phyloP scores from a whole-genome alignment of 2,888 invertebrate species.

The Hyposoter dolosus region DNA sequence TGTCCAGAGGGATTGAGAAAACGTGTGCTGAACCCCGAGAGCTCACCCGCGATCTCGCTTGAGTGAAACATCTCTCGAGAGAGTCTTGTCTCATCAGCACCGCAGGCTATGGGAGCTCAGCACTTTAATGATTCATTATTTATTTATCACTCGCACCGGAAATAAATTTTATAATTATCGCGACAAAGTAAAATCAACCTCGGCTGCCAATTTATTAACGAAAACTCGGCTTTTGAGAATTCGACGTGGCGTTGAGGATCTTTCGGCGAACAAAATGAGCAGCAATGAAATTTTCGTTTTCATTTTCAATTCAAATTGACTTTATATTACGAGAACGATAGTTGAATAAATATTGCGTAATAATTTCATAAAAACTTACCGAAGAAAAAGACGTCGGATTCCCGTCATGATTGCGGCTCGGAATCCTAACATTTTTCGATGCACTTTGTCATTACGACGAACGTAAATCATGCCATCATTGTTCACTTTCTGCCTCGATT shows the following conservation, averaged over 20 bases:
- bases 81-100: constrained; percentile 37
- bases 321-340: neutral
- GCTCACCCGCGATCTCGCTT: constrained; percentile 39
- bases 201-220: neutral
- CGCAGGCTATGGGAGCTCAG: constrained; percentile 51
- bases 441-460: constrained; percentile 1
- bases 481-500: neutral
- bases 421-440: constrained; percentile 53
- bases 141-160: constrained; percentile 54
- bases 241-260: neutral
- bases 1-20: constrained; percentile 17
- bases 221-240: neutral
- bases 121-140: constrained; percentile 57
- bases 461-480: neutral
- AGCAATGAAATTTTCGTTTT: neutral
- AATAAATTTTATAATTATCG: constrained; percentile 40
- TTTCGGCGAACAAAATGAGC: neutral
- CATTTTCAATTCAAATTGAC: neutral
- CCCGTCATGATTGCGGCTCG: constrained; percentile 51
- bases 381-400: constrained; percentile 65
- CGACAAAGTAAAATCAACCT: neutral
- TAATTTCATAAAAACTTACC: constrained; percentile 46
- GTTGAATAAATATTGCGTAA: neutral
- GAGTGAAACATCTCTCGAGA: constrained; percentile 55
- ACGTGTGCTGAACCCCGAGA: constrained; percentile 28